Evolutionary conservation across 2,888 invertebrate genomes (phyloP).

Genomic region (Eupeodes luniger): DNA sequence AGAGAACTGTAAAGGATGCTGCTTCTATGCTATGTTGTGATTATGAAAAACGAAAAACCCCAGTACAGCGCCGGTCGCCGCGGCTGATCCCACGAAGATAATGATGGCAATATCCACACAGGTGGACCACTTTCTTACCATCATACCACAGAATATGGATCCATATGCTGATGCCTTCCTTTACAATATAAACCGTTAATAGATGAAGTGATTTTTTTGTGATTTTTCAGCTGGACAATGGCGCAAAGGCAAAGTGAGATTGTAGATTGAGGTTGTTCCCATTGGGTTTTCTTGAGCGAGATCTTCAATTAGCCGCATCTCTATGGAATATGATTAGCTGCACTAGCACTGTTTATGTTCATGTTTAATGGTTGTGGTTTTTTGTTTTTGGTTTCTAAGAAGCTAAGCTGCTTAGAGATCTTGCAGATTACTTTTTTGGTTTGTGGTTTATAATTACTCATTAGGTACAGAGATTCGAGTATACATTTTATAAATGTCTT

Average conservation of each 20-base stretch:
- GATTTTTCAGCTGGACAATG: conserved; percentile 68
- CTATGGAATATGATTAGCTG: conserved; percentile 67
- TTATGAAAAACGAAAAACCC: conserved; percentile 70
- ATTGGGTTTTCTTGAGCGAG: conserved; percentile 18
- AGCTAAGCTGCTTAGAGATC: conserved; percentile 37
- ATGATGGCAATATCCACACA: conserved; percentile 44
- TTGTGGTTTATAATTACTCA: conserved; percentile 68
- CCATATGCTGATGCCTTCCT: conserved; percentile 31
- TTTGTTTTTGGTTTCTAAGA: not conserved
- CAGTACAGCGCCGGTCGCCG: conserved; percentile 25
- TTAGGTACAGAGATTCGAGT: conserved; percentile 46
- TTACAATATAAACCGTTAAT: conserved; percentile 63
- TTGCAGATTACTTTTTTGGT: conserved; percentile 40
- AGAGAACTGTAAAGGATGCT: conserved; percentile 38
- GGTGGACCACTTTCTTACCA: conserved; percentile 54
- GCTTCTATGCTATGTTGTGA: conserved; percentile 48
- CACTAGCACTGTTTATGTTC: not conserved
- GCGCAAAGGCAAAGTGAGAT: conserved; percentile 29
- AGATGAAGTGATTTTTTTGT: conserved; percentile 74
- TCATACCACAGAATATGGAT: conserved; percentile 7
- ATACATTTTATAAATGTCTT: conserved; percentile 27
- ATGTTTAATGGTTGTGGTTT: conserved; percentile 49
- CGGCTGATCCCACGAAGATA: conserved; percentile 69
- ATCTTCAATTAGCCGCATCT: conserved; percentile 65
- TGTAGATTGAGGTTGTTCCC: conserved; percentile 54